Conservation (phyloP, 2,113 vertebrate genomes). For the Oncorhynchus keta region DNA sequence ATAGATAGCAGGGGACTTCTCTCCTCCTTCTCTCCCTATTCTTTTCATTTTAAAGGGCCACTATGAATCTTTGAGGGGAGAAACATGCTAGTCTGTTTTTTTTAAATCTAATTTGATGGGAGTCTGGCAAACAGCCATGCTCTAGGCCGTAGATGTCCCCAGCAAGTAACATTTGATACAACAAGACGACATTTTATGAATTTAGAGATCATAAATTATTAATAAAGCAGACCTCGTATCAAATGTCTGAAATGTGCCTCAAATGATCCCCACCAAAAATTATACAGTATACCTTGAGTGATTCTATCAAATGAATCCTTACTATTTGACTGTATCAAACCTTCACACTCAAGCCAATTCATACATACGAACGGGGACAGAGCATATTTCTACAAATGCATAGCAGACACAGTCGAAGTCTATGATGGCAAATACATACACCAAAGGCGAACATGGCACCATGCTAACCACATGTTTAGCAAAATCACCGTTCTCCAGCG, state of each 20-base stretch:
- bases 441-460: background rate
- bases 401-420: conserved; percentile 19
- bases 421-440: conserved; percentile 10
- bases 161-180: conserved; percentile 78
- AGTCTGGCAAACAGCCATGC: conserved; percentile 73
- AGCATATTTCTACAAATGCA: conserved; percentile 37
- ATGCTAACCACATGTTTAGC: background rate
- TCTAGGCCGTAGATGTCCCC: conserved; percentile 75
- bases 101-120: conserved; percentile 69
- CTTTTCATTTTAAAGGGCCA: conserved; percentile 60
- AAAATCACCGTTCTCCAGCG: conserved; percentile 36
- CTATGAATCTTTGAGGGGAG: conserved; percentile 65
- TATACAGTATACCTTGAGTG: conserved; percentile 51
- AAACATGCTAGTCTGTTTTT: conserved; percentile 65
- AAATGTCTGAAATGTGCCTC: conserved; percentile 66
- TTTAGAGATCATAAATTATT: conserved; percentile 75
- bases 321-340: conserved; percentile 61
- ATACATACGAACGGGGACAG: conserved; percentile 45
- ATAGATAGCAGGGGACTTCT: conserved; percentile 77
- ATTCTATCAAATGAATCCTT: conserved; percentile 61
- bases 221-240: conserved; percentile 61
- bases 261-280: conserved; percentile 51
- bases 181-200: conserved; percentile 75
- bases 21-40: conserved; percentile 37
- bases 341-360: conserved; percentile 56